Base-by-base conservation (phyloP, 1,140 invertebrate genomes). In the Lethrus apterus region DNA sequence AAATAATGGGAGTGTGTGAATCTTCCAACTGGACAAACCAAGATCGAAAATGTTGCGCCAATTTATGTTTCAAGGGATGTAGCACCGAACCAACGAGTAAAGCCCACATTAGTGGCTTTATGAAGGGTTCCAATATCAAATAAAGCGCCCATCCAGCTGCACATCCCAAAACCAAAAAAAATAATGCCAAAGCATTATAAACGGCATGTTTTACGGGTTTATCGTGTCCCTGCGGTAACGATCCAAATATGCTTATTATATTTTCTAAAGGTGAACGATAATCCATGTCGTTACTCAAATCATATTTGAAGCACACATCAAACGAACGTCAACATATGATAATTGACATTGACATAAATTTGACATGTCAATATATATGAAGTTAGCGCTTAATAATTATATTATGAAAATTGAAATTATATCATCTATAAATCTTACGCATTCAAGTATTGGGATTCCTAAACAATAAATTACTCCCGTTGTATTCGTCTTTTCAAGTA, bases 81-180 rank as follows among this genome's bases (percentile, higher is more conserved):
- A 96, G 71, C 23, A 92, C 83, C 5, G 88, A 89, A 9, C 91
- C 91, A 64, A 91, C 90, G 10, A 98, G 66, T 33, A 96, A 69
- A 3, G 93, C 93, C 93, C 93, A 98, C 46, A 96, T 76, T 21
- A 98, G 63, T 0, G 93, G 89, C 57, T 89, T 85, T 11, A 96
- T 77, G 68, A 97, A 98, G 0, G 92, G 89, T 60, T 89, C 83
- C 3, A 96, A 67, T 34, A 92, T 83, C 49, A 84, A 78, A 62
- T 89, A 93, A 10, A 94, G 74, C 3, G 88, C 86, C 57, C 81
- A 85, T 17, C 80, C 73, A 8, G 83, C 84, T 1, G 75, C 76
- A 57, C 76, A 77, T 52, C 78, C 77, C 30, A 84, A 61, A 23
- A 76, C 70, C 41, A 87, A 62, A 17, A 87, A 70, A 49, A 84